Base-by-base conservation (phyloP, 2,797 vertebrate species). In the Gymnoscopelus braueri region DNA sequence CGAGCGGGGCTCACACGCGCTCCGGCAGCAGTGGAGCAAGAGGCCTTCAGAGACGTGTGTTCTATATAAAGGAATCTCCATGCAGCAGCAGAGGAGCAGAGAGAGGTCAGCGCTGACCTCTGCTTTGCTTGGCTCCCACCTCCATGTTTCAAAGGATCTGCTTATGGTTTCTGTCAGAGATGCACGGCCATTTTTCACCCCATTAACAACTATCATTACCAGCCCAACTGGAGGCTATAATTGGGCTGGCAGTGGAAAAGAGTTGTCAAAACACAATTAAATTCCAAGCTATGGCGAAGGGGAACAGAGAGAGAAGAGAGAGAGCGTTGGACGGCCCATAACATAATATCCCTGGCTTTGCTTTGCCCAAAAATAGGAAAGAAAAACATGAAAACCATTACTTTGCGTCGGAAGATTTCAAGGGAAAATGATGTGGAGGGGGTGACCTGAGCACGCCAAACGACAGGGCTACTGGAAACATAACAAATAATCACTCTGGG, bases 201-300 rank as follows among this genome's bases (percentile, higher is more conserved):
- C 92, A 90, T 90, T 91, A 92, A 89, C 88, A 93, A 88, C 92
- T 92, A 92, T 91, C 92, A 93, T 93, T 93, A 93, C 89, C 84
- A 89, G 82, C 82, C 89, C 81, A 85, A 90, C 86, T 89, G 87
- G 83, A 93, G 90, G 88, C 91, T 93, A 88, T 90, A 93, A 93
- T 90, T 90, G 93, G 86, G 81, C 81, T 69, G 72, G 87, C 80
- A 78, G 87, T 89, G 86, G 89, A 88, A 89, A 90, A 92, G 90
- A 93, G 89, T 93, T 91, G 91, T 93, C 92, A 93, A 93, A 94
- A 94, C 90, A 94, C 89, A 94, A 94, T 94, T 94, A 93, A 90
- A 89, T 88, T 87, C 85, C 87, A 89, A 91, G 90, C 81, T 88
- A 87, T 83, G 83, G 85, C 85, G 84, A 85, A 80, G 79, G 87